These are phyloP conservation scores for Forbesichthys agassizii DNA, from an alignment of 2,113 vertebrate genomes.

Conservation along the genomic window DNA sequence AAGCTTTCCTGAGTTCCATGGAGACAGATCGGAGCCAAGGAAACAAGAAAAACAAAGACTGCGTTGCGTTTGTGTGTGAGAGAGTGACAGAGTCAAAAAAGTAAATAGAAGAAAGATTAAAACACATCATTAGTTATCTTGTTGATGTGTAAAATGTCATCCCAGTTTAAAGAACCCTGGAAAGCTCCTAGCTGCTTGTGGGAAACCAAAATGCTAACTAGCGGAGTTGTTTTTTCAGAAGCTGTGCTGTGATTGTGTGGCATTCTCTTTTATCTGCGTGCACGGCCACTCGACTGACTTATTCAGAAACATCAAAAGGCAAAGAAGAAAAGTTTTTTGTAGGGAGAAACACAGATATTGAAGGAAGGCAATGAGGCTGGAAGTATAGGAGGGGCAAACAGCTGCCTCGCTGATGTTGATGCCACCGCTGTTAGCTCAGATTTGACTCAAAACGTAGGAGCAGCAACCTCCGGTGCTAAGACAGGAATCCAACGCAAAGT, in stretches of 20 bases:
- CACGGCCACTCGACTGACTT: no score
- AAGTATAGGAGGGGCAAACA: neutral
- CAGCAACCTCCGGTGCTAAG: neutral
- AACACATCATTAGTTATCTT: neutral
- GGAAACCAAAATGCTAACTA: no score
- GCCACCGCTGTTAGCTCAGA: slow-evolving; percentile 22
- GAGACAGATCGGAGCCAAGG: neutral
- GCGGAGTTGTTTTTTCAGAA: no score
- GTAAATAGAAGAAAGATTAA: neutral
- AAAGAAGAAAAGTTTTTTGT: no score
- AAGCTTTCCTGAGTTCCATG: slow-evolving; percentile 22
- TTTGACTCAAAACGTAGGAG: slow-evolving; percentile 44
- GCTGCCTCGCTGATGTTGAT: slow-evolving; percentile 32
- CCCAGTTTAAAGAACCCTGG: no score
- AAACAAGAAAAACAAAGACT: slow-evolving; percentile 15
- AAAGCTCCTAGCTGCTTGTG: no score
- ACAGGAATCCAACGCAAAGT: neutral
- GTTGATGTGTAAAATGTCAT: no score
- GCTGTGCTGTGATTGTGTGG: no score
- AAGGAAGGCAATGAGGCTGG: no score
- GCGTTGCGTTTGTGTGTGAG: neutral
- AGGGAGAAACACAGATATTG: neutral
- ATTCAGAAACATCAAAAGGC: no score
- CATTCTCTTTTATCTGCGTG: no score
- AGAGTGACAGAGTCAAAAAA: neutral